Conservation (phyloP, 2,888 invertebrate species). For the Ligdia adustata region DNA sequence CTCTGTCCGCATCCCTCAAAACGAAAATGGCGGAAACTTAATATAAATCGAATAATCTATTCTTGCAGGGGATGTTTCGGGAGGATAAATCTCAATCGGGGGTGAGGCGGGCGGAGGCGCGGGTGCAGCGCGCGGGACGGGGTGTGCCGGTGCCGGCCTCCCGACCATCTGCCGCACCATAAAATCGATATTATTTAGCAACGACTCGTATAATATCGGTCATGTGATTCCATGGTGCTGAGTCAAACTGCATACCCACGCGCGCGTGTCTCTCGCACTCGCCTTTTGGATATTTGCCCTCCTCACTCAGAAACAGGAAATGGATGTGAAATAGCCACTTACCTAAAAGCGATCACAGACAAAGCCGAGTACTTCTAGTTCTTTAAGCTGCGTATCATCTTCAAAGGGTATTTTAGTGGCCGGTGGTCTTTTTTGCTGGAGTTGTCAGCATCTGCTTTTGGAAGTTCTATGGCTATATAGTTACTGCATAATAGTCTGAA, state of each 20-base stretch:
- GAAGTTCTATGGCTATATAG: too few relatives aligned
- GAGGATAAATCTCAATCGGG: slow-evolving; percentile 81
- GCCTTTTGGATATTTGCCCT: slow-evolving; percentile 22
- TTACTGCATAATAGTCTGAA: too few relatives aligned
- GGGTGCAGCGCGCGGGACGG: slow-evolving; percentile 56
- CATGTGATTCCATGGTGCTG: slow-evolving; percentile 40
- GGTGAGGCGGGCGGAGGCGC: slow-evolving; percentile 63
- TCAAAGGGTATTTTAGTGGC: too few relatives aligned
- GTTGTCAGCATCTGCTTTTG: too few relatives aligned
- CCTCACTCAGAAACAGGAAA: background rate
- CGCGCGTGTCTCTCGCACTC: slow-evolving; percentile 11
- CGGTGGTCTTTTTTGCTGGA: too few relatives aligned
- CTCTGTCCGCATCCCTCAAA: slow-evolving; percentile 68
- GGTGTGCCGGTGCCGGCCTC: slow-evolving; percentile 60
- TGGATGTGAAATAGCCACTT: slow-evolving; percentile 1
- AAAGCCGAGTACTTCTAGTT: too few relatives aligned
- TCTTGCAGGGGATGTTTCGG: slow-evolving; percentile 76
- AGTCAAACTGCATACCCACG: slow-evolving; percentile 29
- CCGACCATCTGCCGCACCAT: slow-evolving; percentile 79
- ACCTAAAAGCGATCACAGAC: too few relatives aligned
- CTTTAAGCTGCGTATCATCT: too few relatives aligned
- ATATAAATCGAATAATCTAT: slow-evolving; percentile 82
- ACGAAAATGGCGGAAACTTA: slow-evolving; percentile 81
- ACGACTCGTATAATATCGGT: slow-evolving; percentile 55
- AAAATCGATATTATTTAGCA: slow-evolving; percentile 81